Evolutionary conservation across 2,888 invertebrate species (phyloP), one percentile per base, ranked within the genome.

Genomic region (Eupeodes latifasciatus): DNA sequence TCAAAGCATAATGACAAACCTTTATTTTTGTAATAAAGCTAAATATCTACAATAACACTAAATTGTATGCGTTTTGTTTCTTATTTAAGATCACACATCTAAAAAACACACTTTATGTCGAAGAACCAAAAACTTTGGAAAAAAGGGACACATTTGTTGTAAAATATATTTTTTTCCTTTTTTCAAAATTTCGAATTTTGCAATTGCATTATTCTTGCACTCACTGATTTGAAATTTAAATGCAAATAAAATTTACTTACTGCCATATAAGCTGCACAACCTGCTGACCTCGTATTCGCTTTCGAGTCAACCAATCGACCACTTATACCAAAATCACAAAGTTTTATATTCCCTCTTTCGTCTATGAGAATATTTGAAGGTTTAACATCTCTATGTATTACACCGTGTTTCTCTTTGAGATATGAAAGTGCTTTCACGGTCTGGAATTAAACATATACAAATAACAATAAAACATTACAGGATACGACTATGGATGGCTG

Each of bases 281-380:
- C 99, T 4, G 98, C 99, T 93, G 98, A 98, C 92, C 98, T 95
- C 27, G 99, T 99, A 94, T 98, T 98, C 4, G 99, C 99, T 95
- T 99, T 98, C 69, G 99, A 99, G 95, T 99, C 99, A 51, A 99
- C 99, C 87, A 99, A 95, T 85, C 98, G 96, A 27, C 99, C 99
- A 93, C 99, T 99, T 93, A 99, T 99, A 90, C 99, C 99, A 95
- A 99, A 99, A 95, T 99, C 99, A 94, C 99, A 99, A 51, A 99
- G 95, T 94, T 99, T 99, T 10, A 99, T 98, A 91, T 97, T 97
- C 27, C 99, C 99, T 92, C 96, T 96, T 94, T 98, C 97, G 94
- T 99, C 99, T 90, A 99, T 95, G 90, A 99, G 95, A 91, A 99
- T 99, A 94, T 99, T 99, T 91, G 99, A 99, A 67, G 99, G 99